Evolutionary conservation across 1,140 invertebrate species (phyloP), one percentile per base, ranked within the genome.

Genomic region (Saccostrea cuccullata): DNA sequence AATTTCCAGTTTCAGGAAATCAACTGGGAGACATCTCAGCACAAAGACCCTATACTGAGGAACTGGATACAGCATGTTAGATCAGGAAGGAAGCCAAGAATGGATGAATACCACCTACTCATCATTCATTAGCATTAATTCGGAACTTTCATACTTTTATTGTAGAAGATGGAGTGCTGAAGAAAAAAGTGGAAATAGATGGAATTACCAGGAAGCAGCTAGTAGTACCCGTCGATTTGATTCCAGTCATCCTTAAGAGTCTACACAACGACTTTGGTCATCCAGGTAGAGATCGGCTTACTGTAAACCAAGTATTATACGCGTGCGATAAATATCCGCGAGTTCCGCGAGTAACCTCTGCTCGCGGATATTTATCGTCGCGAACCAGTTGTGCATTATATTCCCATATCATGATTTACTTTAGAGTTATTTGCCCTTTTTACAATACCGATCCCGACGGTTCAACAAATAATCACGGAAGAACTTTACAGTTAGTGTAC

Each of bases 221-320:
- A 9, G n/a, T 40, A 82, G 47, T 40, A 4, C 77, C 30, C 15
- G 9, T 6, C 6, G 47, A 82, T 15, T 36, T 15, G 13, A 26
- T n/a, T 70, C 9, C 87, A 20, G 88, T 87, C 12, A 86, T 87
- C 26, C 89, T 89, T 55, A 20, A 36, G 36, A 56, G 87, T 47
- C 56, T 90, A 20, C 84, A 89, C 55, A 64, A 82, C n/a, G 20
- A 47, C 56, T 23, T 84, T 12, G 86, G 86, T 26, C 89, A 90
- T 87, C 86, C 84, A 30, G 89, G 90, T 55, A 77, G 89, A n/a
- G 86, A 87, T 47, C 86, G 84, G 55, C 88, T 85, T 47, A n/a
- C n/a, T n/a, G n/a, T n/a, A n/a, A n/a, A n/a, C n/a, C n/a, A n/a
- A n/a, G n/a, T n/a, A n/a, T n/a, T n/a, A n/a, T n/a, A n/a, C n/a